These are phyloP conservation scores for Condylostylus longicornis DNA, from an alignment of 1,140 invertebrate species.

Conservation along the genomic window DNA sequence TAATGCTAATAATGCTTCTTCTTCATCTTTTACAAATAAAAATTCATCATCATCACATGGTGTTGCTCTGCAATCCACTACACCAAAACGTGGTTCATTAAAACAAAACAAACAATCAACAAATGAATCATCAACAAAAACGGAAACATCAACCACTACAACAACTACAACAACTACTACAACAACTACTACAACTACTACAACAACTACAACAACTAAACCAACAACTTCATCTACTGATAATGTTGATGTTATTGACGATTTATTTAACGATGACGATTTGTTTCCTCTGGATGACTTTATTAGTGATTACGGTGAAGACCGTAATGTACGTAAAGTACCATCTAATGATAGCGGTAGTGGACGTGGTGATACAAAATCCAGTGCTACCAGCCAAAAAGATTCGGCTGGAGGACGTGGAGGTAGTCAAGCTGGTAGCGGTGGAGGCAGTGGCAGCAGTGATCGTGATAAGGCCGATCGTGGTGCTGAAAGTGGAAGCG, in stretches of 20 bases:
- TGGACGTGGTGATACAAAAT: slow-evolving; percentile 2
- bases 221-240: slow-evolving; percentile 5
- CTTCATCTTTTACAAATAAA: slow-evolving; percentile 32
- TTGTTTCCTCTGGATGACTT: neutral
- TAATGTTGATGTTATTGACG: slow-evolving; percentile 30
- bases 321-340: slow-evolving; percentile 11
- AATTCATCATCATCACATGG: slow-evolving; percentile 23
- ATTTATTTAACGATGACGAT: slow-evolving; percentile 24
- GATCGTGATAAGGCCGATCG: slow-evolving; percentile 32
- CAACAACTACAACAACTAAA: slow-evolving; percentile 15
- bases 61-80: slow-evolving; percentile 13
- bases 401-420: slow-evolving; percentile 22
- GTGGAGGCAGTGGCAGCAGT: slow-evolving; percentile 18
- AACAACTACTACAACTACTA: neutral
- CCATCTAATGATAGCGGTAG: slow-evolving; percentile 1
- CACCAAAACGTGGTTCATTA: slow-evolving; percentile 22
- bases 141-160: slow-evolving; percentile 9
- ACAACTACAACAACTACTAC: slow-evolving; percentile 4
- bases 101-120: slow-evolving; percentile 11
- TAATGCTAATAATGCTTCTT: slow-evolving; percentile 34
- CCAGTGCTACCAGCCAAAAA: slow-evolving; percentile 5
- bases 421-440: slow-evolving; percentile 8
- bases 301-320: slow-evolving; percentile 30
- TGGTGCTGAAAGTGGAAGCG: slow-evolving; percentile 30
- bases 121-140: slow-evolving; percentile 8